A percentile compares a stretch with the other conserved stretches of the same genome.
These are phyloP conservation scores for Limnephilus lunatus DNA, from an alignment of 2,888 invertebrate genomes.

Conservation along the genomic window DNA sequence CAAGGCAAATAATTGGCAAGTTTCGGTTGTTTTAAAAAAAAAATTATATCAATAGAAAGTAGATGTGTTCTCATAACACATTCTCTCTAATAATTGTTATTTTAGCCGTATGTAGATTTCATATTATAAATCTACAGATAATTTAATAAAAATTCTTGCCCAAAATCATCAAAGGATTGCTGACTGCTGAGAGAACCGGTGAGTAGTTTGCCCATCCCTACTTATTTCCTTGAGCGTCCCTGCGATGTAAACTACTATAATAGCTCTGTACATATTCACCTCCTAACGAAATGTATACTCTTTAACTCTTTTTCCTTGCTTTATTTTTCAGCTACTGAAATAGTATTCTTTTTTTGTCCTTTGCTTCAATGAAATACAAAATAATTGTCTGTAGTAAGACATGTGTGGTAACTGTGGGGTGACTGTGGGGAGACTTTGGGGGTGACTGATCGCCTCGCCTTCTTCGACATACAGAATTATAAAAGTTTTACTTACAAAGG, in stretches of 20 bases:
- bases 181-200: background rate
- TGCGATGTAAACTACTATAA: background rate
- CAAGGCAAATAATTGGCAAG: background rate
- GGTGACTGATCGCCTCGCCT: background rate
- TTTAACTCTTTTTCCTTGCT: background rate
- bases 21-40: background rate
- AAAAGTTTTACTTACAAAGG: no score
- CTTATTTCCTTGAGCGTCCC: background rate
- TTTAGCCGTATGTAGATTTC: background rate
- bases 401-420: background rate
- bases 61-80: background rate
- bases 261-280: background rate
- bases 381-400: background rate
- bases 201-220: background rate
- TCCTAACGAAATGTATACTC: background rate
- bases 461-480: no score
- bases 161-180: background rate
- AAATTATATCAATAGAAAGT: background rate
- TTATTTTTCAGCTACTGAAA: background rate
- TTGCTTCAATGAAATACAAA: background rate
- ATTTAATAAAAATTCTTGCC: background rate
- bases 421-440: no score
- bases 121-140: background rate
- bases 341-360: background rate
- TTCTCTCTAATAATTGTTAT: background rate